These are phyloP conservation scores for Symphodus melops DNA, from an alignment of 2,113 vertebrate species.

Conservation along the genomic window DNA sequence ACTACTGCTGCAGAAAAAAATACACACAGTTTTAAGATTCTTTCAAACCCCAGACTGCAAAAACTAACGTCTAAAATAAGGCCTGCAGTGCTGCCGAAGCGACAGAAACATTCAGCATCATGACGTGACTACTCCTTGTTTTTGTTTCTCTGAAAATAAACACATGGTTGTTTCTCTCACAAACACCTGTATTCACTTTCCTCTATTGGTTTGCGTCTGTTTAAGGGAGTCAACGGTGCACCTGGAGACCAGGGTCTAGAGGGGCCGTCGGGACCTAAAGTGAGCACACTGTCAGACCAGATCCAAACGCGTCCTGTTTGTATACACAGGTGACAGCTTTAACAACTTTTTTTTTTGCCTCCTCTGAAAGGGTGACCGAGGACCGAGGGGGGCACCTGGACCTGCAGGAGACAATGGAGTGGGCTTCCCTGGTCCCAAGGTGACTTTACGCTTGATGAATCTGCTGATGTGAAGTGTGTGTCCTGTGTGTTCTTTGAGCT, in stretches of 20 bases:
- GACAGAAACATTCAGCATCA: too few species aligned
- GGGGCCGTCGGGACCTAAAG: conserved; percentile 88
- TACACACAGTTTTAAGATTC: too few species aligned
- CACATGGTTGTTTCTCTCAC: too few species aligned
- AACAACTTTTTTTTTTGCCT: background rate
- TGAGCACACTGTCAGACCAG: conserved; percentile 63
- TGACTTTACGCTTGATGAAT: conserved; percentile 55
- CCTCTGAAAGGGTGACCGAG: conserved; percentile 77
- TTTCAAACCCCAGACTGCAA: too few species aligned
- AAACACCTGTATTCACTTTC: too few species aligned
- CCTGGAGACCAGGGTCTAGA: conserved; percentile 85
- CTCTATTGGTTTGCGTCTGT: background rate
- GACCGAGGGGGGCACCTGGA: conserved; percentile 83
- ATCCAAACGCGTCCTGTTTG: background rate
- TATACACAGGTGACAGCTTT: background rate
- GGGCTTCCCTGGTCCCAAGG: conserved; percentile 89
- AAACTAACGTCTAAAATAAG: too few species aligned
- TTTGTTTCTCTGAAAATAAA: too few species aligned
- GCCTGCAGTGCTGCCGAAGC: too few species aligned
- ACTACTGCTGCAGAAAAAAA: too few species aligned
- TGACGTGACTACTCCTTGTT: too few species aligned
- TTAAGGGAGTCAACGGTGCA: conserved; percentile 85
- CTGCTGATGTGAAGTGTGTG: background rate
- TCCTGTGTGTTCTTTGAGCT: background rate
- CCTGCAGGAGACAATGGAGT: conserved; percentile 83